These are phyloP conservation scores for Leptonema lineaticorne DNA, from an alignment of 1,140 invertebrate species.

Conservation along the genomic window DNA sequence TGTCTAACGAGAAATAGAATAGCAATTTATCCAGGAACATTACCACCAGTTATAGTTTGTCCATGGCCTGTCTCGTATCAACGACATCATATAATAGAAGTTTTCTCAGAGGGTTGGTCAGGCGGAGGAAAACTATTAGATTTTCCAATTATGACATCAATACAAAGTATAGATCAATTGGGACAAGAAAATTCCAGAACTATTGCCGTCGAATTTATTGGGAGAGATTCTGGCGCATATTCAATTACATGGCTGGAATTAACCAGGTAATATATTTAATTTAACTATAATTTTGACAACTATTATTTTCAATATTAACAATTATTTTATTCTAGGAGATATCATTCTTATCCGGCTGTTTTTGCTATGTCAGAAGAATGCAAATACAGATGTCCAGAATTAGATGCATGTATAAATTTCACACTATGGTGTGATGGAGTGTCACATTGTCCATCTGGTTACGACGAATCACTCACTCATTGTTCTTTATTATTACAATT, in stretches of 20 bases:
- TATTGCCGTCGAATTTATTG: conserved; percentile 75
- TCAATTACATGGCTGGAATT: conserved; percentile 82
- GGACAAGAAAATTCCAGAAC: conserved; percentile 64
- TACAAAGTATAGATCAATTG: conserved; percentile 59
- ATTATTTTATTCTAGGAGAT: conserved; percentile 44
- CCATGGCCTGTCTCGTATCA: conserved; percentile 62
- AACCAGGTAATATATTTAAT: conserved; percentile 54
- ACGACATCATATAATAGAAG: conserved; percentile 66
- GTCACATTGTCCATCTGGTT: conserved; percentile 81
- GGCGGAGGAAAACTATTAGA: conserved; percentile 47
- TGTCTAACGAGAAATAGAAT: conserved; percentile 73
- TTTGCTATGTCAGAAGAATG: conserved; percentile 70
- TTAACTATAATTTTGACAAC: no score
- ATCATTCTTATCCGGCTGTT: conserved; percentile 53
- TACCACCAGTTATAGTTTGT: conserved; percentile 68
- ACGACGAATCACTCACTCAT: conserved; percentile 80
- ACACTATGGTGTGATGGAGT: conserved; percentile 88
- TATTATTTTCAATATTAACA: not conserved
- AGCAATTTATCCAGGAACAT: conserved; percentile 68
- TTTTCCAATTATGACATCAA: conserved; percentile 52
- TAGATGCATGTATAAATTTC: conserved; percentile 84
- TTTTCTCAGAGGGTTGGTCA: conserved; percentile 81
- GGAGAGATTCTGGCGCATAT: conserved; percentile 71
- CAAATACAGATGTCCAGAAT: conserved; percentile 76
- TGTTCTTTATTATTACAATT: conserved; percentile 74